Evolutionary conservation across 2,113 vertebrate species (phyloP).

Genomic region (Odontophorus gujanensis): DNA sequence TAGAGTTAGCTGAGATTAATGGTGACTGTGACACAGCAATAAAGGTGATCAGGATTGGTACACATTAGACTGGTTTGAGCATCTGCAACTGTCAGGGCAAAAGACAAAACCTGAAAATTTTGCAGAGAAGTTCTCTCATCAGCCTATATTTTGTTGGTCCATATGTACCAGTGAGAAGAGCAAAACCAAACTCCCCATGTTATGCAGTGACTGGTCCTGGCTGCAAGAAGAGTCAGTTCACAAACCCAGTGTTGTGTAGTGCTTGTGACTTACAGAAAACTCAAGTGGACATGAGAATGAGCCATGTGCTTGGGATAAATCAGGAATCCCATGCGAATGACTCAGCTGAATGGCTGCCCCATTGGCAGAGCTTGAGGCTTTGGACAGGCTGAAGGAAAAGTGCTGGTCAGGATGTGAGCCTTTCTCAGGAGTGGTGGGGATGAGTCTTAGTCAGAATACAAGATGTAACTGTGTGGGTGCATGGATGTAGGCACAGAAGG

Average conservation of each 20-base stretch:
- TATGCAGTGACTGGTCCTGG: neutral
- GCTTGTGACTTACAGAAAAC: neutral
- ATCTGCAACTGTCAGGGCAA: neutral
- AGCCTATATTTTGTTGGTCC: neutral
- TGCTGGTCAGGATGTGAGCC: neutral
- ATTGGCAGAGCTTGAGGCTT: neutral
- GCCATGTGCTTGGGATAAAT: neutral
- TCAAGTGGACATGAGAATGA: neutral
- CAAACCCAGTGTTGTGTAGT: neutral
- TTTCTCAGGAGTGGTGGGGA: neutral
- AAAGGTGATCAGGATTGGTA: neutral
- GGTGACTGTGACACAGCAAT: fast-evolving
- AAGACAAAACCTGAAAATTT: neutral
- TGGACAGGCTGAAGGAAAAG: neutral
- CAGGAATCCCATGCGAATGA: neutral
- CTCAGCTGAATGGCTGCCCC: neutral
- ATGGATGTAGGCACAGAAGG: neutral
- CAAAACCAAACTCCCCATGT: neutral
- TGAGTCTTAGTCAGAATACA: neutral
- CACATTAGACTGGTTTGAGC: neutral
- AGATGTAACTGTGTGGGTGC: neutral
- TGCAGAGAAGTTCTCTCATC: neutral
- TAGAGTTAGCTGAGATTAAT: neutral
- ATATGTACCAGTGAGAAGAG: neutral
- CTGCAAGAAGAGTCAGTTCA: neutral